Percentiles rank a stretch among this genome's conserved stretches.
These are phyloP conservation scores for Plebejus anna DNA, from an alignment of 2,888 invertebrate genomes.

Conservation along the genomic window DNA sequence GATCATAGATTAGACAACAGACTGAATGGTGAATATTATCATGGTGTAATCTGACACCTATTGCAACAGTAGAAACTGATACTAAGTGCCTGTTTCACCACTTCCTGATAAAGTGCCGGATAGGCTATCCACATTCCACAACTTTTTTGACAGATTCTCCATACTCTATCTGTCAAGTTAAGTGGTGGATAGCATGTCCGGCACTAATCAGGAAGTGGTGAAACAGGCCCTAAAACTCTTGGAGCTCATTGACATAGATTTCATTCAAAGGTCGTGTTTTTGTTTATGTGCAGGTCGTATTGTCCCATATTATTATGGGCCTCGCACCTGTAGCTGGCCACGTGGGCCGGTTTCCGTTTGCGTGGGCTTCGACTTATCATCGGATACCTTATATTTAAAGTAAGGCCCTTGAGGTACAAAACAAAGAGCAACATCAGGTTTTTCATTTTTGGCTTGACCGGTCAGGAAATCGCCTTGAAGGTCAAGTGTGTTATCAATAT, in stretches of 20 bases:
- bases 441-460: conserved; percentile 6
- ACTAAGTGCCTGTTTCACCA: neutral
- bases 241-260: neutral
- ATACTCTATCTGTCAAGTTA: too few species aligned
- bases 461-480: conserved; percentile 13
- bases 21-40: neutral
- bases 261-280: neutral
- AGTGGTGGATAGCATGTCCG: too few species aligned
- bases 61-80: neutral
- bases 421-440: conserved; percentile 9
- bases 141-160: too few species aligned
- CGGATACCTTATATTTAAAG: neutral
- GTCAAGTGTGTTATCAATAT: conserved; percentile 6
- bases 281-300: conserved; percentile 3
- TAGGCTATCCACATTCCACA: too few species aligned
- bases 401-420: conserved; percentile 13
- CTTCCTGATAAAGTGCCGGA: too few species aligned
- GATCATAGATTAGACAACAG: too few species aligned
- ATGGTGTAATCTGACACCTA: neutral
- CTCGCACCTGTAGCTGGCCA: conserved; percentile 11
- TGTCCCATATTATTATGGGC: conserved; percentile 2
- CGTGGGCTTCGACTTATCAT: conserved; percentile 17
- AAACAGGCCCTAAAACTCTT: neutral
- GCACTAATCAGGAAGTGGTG: too few species aligned
- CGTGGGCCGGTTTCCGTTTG: conserved; percentile 20